Evolutionary conservation across 2,888 invertebrate genomes (phyloP).

Genomic region (Celastrina argiolus): DNA sequence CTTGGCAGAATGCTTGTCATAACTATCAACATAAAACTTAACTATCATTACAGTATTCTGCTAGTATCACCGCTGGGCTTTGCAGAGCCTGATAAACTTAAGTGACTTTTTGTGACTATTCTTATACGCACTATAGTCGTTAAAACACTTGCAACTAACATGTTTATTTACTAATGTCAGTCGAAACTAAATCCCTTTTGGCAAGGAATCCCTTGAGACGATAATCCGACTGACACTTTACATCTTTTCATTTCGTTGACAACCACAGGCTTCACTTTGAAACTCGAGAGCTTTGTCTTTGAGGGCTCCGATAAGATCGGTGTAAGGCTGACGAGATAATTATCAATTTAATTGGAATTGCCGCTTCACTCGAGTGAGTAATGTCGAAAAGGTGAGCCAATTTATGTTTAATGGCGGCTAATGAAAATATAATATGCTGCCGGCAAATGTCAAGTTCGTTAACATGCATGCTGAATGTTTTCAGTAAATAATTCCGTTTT

Average conservation of each 20-base stretch:
- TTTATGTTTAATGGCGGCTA: background rate
- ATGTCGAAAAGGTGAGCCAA: constrained; percentile 14
- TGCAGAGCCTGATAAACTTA: too few species aligned
- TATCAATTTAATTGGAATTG: constrained; percentile 32
- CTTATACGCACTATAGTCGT: background rate
- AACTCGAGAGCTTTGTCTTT: constrained; percentile 26
- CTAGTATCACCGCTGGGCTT: too few species aligned
- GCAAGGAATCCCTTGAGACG: background rate
- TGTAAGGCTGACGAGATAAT: constrained; percentile 30
- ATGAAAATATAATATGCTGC: constrained; percentile 12
- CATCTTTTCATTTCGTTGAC: constrained; percentile 11
- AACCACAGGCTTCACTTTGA: constrained; percentile 20
- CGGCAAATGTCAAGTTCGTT: background rate
- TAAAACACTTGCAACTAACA: background rate
- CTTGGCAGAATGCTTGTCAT: too few species aligned
- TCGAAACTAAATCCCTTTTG: background rate
- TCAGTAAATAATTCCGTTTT: too few species aligned
- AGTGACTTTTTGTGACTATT: too few species aligned
- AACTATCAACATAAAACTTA: too few species aligned
- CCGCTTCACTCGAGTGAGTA: constrained; percentile 18
- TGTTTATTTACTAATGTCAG: background rate
- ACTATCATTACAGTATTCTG: too few species aligned
- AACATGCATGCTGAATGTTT: background rate
- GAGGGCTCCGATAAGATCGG: constrained; percentile 27
- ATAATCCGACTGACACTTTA: background rate